Conservation (phyloP, 1,140 invertebrate species). For the Drosophila orosa region DNA sequence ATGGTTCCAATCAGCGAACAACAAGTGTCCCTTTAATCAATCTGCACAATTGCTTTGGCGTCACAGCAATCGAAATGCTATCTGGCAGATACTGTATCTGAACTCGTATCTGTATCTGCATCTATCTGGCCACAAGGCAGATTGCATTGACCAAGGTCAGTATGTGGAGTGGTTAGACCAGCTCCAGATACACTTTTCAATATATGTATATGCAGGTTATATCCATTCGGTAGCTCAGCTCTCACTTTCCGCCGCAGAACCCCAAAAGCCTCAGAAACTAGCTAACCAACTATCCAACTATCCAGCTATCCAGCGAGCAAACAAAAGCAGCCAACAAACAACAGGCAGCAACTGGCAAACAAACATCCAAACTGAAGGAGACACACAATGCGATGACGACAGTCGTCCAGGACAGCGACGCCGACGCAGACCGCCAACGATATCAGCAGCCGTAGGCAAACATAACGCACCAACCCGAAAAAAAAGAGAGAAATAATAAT, state of each 20-base stretch:
- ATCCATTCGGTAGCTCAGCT: conserved; percentile 50
- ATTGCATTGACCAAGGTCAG: conserved; percentile 70
- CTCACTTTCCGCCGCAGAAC: conserved; percentile 51
- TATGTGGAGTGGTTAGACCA: conserved; percentile 43
- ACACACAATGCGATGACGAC: conserved; percentile 65
- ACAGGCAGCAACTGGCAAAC: conserved; percentile 26
- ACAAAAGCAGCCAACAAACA: conserved; percentile 39
- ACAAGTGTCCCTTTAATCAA: conserved; percentile 60
- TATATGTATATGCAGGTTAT: conserved; percentile 1
- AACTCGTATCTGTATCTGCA: conserved; percentile 6
- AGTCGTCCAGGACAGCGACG: conserved; percentile 50
- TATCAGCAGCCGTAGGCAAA: conserved; percentile 51
- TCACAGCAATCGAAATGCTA: conserved; percentile 41
- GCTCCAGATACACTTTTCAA: neutral
- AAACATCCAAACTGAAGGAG: conserved; percentile 19
- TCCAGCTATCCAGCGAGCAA: conserved; percentile 26
- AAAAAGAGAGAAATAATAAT: neutral
- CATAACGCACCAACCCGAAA: conserved; percentile 33
- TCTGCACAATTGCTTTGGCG: conserved; percentile 40
- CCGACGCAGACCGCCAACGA: conserved; percentile 37
- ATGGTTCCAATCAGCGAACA: conserved; percentile 40
- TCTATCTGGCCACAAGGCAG: conserved; percentile 43
- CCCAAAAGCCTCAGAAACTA: neutral
- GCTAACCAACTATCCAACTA: conserved; percentile 27
- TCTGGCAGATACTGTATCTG: conserved; percentile 36